phyloP scores from a whole-genome alignment of 2,797 vertebrate genomes.

The Echiichthys vipera region DNA sequence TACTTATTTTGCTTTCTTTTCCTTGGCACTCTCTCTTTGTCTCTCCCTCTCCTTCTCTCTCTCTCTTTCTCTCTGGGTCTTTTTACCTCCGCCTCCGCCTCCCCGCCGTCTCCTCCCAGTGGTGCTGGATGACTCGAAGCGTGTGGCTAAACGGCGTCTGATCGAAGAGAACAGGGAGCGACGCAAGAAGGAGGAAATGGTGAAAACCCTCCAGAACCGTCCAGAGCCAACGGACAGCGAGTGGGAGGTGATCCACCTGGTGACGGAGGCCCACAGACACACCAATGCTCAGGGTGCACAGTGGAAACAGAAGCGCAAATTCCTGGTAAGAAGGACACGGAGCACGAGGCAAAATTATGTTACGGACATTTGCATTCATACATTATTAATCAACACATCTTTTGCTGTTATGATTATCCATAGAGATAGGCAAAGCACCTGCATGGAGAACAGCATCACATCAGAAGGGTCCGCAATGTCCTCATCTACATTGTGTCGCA shows the following conservation, averaged over 20 bases:
- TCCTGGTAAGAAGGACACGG: constrained; percentile 75
- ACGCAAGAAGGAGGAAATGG: constrained; percentile 96
- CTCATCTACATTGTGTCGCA: neutral
- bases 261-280: constrained; percentile 96
- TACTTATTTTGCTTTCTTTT: neutral
- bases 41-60: neutral
- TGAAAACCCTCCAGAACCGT: constrained; percentile 93
- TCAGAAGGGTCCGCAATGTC: neutral
- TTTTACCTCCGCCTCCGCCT: neutral
- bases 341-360: neutral
- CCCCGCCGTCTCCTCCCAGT: constrained; percentile 75
- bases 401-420: neutral
- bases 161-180: constrained; percentile 98
- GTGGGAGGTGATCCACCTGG: constrained; percentile 96
- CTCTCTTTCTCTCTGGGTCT: neutral
- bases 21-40: neutral
- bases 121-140: constrained; percentile 97
- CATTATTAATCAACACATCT: neutral
- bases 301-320: constrained; percentile 99
- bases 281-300: constrained; percentile 98
- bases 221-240: constrained; percentile 93
- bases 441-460: neutral
- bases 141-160: constrained; percentile 96
- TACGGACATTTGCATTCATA: neutral
- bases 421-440: neutral